Conservation (phyloP, 23 tunicate species). For the Styela clava region DNA sequence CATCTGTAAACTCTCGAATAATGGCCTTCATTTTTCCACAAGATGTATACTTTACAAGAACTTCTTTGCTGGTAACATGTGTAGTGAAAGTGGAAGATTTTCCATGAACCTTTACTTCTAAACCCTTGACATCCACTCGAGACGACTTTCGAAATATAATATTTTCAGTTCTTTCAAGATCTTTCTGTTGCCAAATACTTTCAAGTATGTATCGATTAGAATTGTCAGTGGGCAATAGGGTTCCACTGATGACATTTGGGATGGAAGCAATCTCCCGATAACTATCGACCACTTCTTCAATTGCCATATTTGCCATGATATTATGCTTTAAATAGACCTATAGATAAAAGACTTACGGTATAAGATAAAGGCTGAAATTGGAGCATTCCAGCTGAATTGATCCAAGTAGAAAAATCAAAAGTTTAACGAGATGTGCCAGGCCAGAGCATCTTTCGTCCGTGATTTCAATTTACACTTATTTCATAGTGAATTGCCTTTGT, state of each 20-base stretch:
- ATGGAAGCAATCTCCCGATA: background rate
- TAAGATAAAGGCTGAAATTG: no score
- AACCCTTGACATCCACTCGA: background rate
- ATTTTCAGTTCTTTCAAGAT: constrained; percentile 46
- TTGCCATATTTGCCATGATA: background rate
- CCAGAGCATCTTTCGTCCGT: no score
- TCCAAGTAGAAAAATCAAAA: no score
- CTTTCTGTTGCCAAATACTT: constrained; percentile 47
- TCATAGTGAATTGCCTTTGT: no score
- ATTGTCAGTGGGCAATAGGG: background rate
- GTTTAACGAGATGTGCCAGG: no score
- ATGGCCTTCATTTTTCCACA: constrained; percentile 38
- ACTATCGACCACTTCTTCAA: background rate
- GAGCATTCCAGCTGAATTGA: no score
- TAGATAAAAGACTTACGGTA: no score
- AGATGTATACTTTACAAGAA: constrained; percentile 29
- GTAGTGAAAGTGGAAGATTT: constrained; percentile 6
- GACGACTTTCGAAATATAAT: constrained; percentile 33
- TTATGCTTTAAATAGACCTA: no score
- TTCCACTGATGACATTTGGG: background rate
- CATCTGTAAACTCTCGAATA: constrained; percentile 34
- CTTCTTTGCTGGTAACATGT: constrained; percentile 41
- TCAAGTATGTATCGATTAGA: background rate
- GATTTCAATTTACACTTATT: no score
- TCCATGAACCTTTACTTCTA: background rate